phyloP scores from a whole-genome alignment of 30 jellyfish, hydroid and myxozoan genomes.

The Pseudorhiza aurosa region DNA sequence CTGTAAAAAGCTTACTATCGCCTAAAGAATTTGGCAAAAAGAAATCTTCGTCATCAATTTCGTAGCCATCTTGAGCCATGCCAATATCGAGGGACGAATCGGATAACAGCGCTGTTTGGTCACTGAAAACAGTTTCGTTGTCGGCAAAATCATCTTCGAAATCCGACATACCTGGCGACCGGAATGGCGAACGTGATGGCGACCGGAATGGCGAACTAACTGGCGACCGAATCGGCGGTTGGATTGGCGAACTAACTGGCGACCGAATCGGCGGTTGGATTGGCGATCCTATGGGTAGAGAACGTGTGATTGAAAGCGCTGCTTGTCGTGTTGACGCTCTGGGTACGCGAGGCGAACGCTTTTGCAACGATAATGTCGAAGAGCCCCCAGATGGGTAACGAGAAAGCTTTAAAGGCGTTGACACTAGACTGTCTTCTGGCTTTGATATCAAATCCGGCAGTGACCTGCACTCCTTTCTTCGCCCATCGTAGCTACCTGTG shows the following conservation, averaged over 20 bases:
- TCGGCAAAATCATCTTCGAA: constrained; percentile 61
- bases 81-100: constrained; percentile 69
- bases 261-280: constrained; percentile 6
- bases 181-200: constrained; percentile 59
- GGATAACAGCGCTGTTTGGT: constrained; percentile 52
- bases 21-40: constrained; percentile 42
- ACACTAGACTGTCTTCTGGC: not conserved
- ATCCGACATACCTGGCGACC: constrained; percentile 65
- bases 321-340: not conserved
- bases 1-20: constrained; percentile 62
- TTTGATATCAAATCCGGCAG: constrained; percentile 40
- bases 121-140: constrained; percentile 62
- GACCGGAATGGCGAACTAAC: constrained; percentile 45
- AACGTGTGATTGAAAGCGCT: not conserved
- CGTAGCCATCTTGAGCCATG: constrained; percentile 47
- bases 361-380: constrained; percentile 23
- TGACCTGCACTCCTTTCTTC: constrained; percentile 44
- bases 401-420: constrained; percentile 13
- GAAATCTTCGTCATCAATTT: constrained; percentile 67
- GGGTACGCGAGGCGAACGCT: constrained; percentile 27
- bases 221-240: constrained; percentile 33
- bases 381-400: constrained; percentile 43
- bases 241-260: constrained; percentile 17
- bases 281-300: constrained; percentile 35
- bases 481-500: constrained; percentile 51